Evolutionary conservation across 2,113 vertebrate genomes (phyloP).

Genomic region (Alethe diademata): DNA sequence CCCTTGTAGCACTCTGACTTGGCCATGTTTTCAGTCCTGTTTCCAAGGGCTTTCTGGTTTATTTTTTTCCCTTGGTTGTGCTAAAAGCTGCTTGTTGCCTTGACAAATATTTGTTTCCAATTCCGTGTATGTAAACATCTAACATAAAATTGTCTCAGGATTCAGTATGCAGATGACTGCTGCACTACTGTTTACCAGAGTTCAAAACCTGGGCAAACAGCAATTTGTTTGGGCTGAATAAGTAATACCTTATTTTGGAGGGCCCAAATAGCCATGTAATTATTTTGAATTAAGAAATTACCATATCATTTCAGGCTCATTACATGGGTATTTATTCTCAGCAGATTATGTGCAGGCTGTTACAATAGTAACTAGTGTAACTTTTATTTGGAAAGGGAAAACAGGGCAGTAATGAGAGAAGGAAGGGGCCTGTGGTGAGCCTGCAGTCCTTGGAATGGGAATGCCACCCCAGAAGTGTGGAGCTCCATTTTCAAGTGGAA

Average conservation of each 20-base stretch:
- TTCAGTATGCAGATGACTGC: conserved; percentile 19
- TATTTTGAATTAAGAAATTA: conserved; percentile 68
- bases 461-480: background rate
- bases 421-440: background rate
- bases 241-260: conserved; percentile 55
- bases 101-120: conserved; percentile 49
- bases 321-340: conserved; percentile 60
- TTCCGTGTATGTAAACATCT: conserved; percentile 2
- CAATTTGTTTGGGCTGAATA: conserved; percentile 62
- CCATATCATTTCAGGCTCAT: conserved; percentile 62
- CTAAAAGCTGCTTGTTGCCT: conserved; percentile 4
- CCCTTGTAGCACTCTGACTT: background rate
- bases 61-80: background rate
- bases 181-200: conserved; percentile 40
- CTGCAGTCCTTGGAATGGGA: background rate
- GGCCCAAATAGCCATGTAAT: conserved; percentile 66
- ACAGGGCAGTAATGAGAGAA: background rate
- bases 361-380: background rate
- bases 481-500: background rate
- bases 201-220: conserved; percentile 63
- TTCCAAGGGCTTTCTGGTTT: background rate
- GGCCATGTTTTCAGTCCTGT: background rate
- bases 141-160: background rate
- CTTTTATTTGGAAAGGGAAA: background rate
- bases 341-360: conserved; percentile 8